A percentile compares a stretch with the other conserved stretches of the same genome.
phyloP scores from a whole-genome alignment of 2,797 vertebrate species.

The Syngnathus acus region DNA sequence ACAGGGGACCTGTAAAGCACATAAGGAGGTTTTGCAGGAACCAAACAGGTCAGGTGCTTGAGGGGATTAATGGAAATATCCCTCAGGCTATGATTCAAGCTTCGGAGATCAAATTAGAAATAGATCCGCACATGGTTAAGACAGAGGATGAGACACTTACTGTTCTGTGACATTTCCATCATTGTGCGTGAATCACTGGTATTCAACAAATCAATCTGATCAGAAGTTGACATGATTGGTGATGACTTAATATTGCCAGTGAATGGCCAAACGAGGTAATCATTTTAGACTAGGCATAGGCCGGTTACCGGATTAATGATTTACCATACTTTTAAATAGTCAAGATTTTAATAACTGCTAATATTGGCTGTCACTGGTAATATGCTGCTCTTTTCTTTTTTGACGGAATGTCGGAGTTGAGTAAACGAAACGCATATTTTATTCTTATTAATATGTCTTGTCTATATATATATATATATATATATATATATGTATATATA shows the following conservation, averaged over 20 bases:
- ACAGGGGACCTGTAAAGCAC: constrained; percentile 2
- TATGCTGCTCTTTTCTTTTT: too few species aligned
- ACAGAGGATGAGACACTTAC: background rate
- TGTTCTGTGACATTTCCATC: background rate
- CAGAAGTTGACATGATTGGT: background rate
- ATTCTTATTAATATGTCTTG: too few species aligned
- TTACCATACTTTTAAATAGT: too few species aligned
- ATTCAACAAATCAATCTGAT: background rate
- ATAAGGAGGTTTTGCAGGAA: background rate
- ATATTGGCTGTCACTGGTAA: too few species aligned
- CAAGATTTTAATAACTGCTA: too few species aligned
- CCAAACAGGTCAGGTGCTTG: background rate
- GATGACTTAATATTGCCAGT: background rate
- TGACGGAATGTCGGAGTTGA: too few species aligned
- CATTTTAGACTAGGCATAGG: too few species aligned
- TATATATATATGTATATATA: too few species aligned
- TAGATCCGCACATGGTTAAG: background rate
- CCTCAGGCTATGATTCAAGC: background rate
- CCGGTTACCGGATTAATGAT: too few species aligned
- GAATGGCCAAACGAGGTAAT: background rate
- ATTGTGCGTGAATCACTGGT: background rate
- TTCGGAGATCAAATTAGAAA: constrained; percentile 3
- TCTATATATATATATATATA: too few species aligned
- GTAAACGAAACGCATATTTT: too few species aligned
- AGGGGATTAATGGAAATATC: background rate